Base-by-base conservation (phyloP, 2,888 invertebrate species). In the Campopleginae sp. region DNA sequence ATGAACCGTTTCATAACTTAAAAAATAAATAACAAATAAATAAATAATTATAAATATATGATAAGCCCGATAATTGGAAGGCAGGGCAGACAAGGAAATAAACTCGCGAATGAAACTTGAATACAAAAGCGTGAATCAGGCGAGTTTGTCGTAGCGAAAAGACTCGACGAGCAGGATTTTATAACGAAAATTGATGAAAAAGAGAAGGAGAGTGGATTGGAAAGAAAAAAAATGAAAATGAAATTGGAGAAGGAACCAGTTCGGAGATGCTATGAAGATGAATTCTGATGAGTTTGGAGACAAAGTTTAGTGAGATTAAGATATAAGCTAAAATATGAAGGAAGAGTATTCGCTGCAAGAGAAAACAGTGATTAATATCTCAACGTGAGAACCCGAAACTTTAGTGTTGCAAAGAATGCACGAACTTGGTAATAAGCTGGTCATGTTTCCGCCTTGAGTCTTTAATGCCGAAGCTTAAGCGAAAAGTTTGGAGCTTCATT, bases 361-460 rank as follows among this genome's bases (percentile, higher is more conserved):
- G 78, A 74, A 83, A 83, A 74, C 77, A 70, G 74, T 79, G 82
- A 83, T 83, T 83, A 83, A 83, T 83, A 83, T 83, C 72, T 79
- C 66, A 58, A 54, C 61, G 72, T 38, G 61, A 78, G 74, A 79
- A 68, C 72, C 68, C 46, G 68, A 83, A 83, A 79, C 38, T 78
- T 83, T 68, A 31, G 48, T 74, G 61, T 66, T 46, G 27, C 10
- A 8, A 44, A 23, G 66, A 44, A 23, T 42, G 33, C 42, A 19
- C 51, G 61, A 65, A 78, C 51, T 83, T 68, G 68, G 74, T 58
- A 12, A 33, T 63, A 66, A 72, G 58, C 68, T 74, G 48, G 78
- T 78, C 74, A 66, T 68, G 38, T 78, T 68, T 74, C 71, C 74
- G 23, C 65, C 78, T 72, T 44, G 23, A 38, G 48, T 31, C 74